Base-by-base conservation (phyloP, 2,797 vertebrate genomes). In the Tauraco hartlaubi region DNA sequence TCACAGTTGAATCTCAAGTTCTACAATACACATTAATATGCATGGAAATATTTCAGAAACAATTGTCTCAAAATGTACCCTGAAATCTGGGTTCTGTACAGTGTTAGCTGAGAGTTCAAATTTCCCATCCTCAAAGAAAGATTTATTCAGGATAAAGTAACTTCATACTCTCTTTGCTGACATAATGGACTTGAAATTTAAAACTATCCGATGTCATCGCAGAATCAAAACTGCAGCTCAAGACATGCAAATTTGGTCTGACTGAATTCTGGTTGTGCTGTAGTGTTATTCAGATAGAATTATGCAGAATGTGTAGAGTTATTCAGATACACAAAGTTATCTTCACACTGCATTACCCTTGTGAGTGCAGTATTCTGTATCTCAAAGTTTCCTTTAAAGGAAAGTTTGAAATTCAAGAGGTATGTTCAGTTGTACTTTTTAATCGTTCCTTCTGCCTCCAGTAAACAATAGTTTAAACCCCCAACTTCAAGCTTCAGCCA, bases 61-160 rank as follows among this genome's bases (percentile, higher is more conserved):
- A 43, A 94, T 52, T 71, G 71, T 49, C 77, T 79, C 71, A 12
- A 73, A 96, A 96, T 3, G 25, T 17, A 85, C 59, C 88, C 92
- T 87, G 88, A 96, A 96, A 93, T 73, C 86, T 49, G 74, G 56
- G 51, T 85, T 92, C 74, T 87, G 73, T 85, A 52, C 2, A 89
- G 80, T 9, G 80, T 78, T 90, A 93, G 77, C 88, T 76, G 51
- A 37, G 77, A 89, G 92, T 56, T 96, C 77, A 15, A 16, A 37
- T 96, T 94, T 89, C 93, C 63, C 90, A 63, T 12, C 71, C 80
- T 95, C 88, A 90, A 96, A 96, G 92, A 66, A 54, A 93, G 83
- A 85, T 82, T 95, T 86, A 82, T 23, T 76, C 68, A 66, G 74
- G 63, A 93, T 82, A 78, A 95, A 90, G 88, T 12, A 54, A 79